These are phyloP conservation scores for Andrena flavipes DNA, from an alignment of 2,888 invertebrate species.

Conservation along the genomic window DNA sequence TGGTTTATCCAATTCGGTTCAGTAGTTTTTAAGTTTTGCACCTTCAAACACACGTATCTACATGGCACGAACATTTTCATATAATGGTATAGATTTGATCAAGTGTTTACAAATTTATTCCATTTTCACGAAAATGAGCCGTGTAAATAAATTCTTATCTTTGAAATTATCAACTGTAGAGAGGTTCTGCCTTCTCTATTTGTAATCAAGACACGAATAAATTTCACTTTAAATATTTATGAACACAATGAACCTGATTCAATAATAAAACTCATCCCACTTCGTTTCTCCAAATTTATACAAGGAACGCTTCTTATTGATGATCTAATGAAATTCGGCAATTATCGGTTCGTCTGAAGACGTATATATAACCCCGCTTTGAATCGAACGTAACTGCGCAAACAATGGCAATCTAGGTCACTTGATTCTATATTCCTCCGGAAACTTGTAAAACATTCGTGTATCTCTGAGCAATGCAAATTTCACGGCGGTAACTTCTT, in stretches of 20 bases:
- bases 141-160: too few relatives aligned
- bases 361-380: background rate
- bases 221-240: background rate
- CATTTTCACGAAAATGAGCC: too few relatives aligned
- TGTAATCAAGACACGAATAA: background rate
- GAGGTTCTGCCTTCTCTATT: too few relatives aligned
- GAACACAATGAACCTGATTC: background rate
- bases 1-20: too few relatives aligned
- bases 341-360: constrained; percentile 36
- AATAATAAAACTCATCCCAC: background rate
- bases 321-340: constrained; percentile 38
- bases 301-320: background rate
- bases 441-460: constrained; percentile 55
- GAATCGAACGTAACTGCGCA: constrained; percentile 29
- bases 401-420: constrained; percentile 55
- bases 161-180: too few relatives aligned
- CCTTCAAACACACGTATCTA: too few relatives aligned
- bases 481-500: constrained; percentile 43
- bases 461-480: constrained; percentile 42
- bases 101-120: too few relatives aligned
- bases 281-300: background rate
- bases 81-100: too few relatives aligned
- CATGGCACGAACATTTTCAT: too few relatives aligned
- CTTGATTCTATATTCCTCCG: constrained; percentile 48
- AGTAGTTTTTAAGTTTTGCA: too few relatives aligned